Evolutionary conservation across 2,888 invertebrate species (phyloP).

Genomic region (Peribatodes rhomboidaria): DNA sequence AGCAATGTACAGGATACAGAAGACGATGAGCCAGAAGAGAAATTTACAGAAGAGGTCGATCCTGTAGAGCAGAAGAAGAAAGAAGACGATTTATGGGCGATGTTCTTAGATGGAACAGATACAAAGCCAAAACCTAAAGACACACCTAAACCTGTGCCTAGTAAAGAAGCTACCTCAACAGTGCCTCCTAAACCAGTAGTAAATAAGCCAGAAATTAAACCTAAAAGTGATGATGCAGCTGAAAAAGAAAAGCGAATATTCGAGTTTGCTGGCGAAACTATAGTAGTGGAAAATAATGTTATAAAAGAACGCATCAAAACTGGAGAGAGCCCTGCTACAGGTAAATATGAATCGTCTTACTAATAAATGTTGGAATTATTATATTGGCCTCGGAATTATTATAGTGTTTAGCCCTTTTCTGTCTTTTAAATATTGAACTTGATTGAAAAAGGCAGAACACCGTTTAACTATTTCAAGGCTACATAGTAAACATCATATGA

Average conservation of each 20-base stretch:
- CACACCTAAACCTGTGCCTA: slow-evolving; percentile 44
- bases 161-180: slow-evolving; percentile 20
- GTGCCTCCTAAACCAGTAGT: slow-evolving; percentile 21
- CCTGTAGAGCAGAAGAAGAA: slow-evolving; percentile 90
- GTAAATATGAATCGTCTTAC: too few species aligned
- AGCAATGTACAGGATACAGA: slow-evolving; percentile 57
- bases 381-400: too few species aligned
- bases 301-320: slow-evolving; percentile 76
- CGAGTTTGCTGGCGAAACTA: slow-evolving; percentile 96
- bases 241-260: slow-evolving; percentile 89
- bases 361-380: slow-evolving; percentile 3
- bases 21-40: slow-evolving; percentile 53
- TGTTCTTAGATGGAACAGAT: slow-evolving; percentile 90
- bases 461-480: too few species aligned
- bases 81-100: slow-evolving; percentile 93
- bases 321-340: slow-evolving; percentile 62
- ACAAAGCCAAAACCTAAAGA: slow-evolving; percentile 67
- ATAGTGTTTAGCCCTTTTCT: too few species aligned
- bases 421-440: too few species aligned
- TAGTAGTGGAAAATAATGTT: slow-evolving; percentile 82
- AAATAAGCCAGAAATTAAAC: slow-evolving; percentile 28
- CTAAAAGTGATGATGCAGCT: slow-evolving; percentile 73
- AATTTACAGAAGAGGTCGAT: slow-evolving; percentile 62
- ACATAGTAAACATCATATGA: too few species aligned
- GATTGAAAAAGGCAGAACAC: too few species aligned